These are phyloP conservation scores for Brachionus sp. DNA, from an alignment of 1,140 invertebrate species.

Conservation along the genomic window DNA sequence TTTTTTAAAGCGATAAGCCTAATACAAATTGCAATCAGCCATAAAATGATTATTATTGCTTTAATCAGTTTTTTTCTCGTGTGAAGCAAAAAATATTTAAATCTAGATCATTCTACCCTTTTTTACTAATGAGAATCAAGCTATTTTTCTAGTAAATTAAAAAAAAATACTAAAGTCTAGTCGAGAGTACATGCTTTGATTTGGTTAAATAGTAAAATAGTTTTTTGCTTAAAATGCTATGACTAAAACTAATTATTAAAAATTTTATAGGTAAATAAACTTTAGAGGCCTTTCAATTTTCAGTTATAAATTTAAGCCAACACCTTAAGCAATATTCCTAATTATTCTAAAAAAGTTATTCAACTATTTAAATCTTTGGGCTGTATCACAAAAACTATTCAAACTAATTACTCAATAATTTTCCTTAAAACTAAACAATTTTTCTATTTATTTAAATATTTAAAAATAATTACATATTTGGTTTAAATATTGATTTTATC, in stretches of 20 bases:
- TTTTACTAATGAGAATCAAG: slow-evolving; percentile 8
- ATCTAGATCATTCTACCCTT: neutral
- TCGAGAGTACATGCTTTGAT: slow-evolving; percentile 18
- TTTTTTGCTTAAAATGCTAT: slow-evolving; percentile 14
- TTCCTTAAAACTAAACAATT: neutral
- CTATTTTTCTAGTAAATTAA: neutral
- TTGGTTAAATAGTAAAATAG: neutral
- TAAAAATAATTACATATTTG: neutral
- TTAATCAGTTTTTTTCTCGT: neutral
- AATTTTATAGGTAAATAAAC: neutral
- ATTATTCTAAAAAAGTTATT: neutral
- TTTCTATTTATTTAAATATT: neutral
- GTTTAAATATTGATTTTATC: neutral
- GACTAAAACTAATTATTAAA: slow-evolving; percentile 27
- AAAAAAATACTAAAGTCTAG: slow-evolving; percentile 18
- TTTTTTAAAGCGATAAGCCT: neutral
- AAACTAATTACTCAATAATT: neutral
- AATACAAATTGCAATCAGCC: neutral
- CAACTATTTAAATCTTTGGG: neutral
- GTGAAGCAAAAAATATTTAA: neutral
- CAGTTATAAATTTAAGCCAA: neutral
- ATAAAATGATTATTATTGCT: neutral
- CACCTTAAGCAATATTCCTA: neutral
- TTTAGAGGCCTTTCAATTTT: neutral
- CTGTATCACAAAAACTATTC: neutral